Percentiles rank a stretch among this genome's conserved stretches.
Conservation (phyloP, 92 coral and sea anemone species). For the Zoanthus gigantus region DNA sequence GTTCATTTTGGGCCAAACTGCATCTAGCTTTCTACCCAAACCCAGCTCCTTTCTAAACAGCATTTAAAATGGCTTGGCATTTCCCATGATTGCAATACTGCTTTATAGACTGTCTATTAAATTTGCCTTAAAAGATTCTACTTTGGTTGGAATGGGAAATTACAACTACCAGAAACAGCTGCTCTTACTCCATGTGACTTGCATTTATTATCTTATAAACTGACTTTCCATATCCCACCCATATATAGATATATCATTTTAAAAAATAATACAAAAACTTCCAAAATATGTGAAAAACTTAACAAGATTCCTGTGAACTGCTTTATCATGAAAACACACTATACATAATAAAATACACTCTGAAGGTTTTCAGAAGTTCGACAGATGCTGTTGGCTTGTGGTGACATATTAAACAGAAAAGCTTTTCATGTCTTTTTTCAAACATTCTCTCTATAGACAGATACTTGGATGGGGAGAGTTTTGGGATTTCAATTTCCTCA, state of each 20-base stretch:
- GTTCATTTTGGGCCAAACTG: conserved; percentile 35
- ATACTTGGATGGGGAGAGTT: conserved; percentile 34
- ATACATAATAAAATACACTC: neutral
- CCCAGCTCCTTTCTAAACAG: neutral
- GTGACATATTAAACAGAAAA: neutral
- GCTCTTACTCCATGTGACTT: conserved; percentile 46
- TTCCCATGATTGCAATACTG: conserved; percentile 32
- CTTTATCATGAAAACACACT: conserved; percentile 3
- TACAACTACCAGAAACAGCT: conserved; percentile 40
- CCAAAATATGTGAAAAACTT: conserved; percentile 51
- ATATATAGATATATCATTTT: conserved; percentile 45
- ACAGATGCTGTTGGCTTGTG: conserved; percentile 28
- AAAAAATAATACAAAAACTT: conserved; percentile 23
- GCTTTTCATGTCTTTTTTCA: conserved; percentile 19
- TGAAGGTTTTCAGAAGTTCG: neutral
- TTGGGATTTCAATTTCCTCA: conserved; percentile 7
- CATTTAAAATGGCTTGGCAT: conserved; percentile 43
- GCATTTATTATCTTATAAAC: conserved; percentile 36
- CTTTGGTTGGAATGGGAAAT: conserved; percentile 50
- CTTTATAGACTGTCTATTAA: conserved; percentile 47
- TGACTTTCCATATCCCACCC: conserved; percentile 45
- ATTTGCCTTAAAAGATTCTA: conserved; percentile 38
- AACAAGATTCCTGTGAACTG: conserved; percentile 45
- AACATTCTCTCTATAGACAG: conserved; percentile 37
- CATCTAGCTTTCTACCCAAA: conserved; percentile 17